phyloP scores from a whole-genome alignment of 2,113 vertebrate species.

The Muscicapa adusta region DNA sequence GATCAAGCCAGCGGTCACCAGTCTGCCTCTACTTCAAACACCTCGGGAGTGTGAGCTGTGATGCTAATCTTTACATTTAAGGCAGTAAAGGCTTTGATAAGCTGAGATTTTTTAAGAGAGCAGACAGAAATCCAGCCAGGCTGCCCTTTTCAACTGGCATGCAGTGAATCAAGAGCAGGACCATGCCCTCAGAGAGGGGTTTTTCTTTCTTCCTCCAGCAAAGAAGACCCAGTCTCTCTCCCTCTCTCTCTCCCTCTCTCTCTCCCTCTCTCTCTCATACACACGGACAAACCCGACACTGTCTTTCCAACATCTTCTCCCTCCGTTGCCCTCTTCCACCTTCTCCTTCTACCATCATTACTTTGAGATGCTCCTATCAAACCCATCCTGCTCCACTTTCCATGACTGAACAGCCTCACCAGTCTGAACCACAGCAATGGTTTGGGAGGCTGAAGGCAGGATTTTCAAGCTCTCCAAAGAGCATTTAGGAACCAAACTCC shows the following conservation, averaged over 20 bases:
- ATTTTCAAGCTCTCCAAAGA: not conserved
- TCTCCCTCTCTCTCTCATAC: not conserved
- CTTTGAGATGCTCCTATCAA: not conserved
- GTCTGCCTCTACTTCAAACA: not conserved
- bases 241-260: no score
- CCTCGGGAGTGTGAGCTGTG: not conserved
- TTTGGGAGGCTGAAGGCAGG: not conserved
- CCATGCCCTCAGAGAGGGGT: not conserved
- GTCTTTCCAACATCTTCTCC: not conserved
- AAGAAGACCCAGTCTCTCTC: not conserved
- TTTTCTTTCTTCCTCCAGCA: not conserved
- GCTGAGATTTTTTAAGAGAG: not conserved
- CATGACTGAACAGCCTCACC: not conserved
- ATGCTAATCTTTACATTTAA: not conserved
- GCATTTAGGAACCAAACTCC: not conserved
- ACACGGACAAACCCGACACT: not conserved
- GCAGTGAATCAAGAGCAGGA: not conserved
- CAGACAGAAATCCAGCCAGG: not conserved
- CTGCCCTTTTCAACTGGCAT: not conserved
- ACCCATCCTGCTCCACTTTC: not conserved
- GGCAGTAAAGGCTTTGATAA: not conserved
- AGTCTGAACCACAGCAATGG: not conserved
- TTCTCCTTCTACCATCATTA: not conserved
- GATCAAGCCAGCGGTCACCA: rapidly evolving
- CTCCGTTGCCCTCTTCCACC: not conserved